Evolutionary conservation across 2,888 invertebrate genomes (phyloP).

Genomic region (Pyrrhosoma nymphula): DNA sequence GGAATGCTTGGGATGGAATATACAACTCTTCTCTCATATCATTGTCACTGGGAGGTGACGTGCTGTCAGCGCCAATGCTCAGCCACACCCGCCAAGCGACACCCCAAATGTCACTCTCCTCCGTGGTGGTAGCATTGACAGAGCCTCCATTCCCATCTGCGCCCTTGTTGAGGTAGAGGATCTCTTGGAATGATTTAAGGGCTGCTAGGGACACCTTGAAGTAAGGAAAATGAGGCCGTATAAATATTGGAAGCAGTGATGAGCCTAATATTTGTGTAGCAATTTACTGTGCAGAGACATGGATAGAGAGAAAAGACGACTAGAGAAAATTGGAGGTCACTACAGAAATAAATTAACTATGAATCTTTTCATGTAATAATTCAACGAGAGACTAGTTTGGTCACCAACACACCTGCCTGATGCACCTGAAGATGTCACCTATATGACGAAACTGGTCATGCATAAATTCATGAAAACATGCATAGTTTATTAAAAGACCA

Average conservation of each 20-base stretch:
- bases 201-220: slow-evolving; percentile 93
- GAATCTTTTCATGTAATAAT: too few relatives aligned
- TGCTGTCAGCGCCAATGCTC: slow-evolving; percentile 90
- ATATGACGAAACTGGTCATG: too few relatives aligned
- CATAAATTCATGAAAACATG: too few relatives aligned
- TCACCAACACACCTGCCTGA: too few relatives aligned
- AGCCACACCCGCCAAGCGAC: slow-evolving; percentile 94
- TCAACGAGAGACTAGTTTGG: too few relatives aligned
- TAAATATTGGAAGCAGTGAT: neutral
- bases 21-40: slow-evolving; percentile 82
- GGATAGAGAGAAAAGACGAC: too few relatives aligned
- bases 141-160: slow-evolving; percentile 74
- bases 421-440: too few relatives aligned
- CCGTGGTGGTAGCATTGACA: slow-evolving; percentile 74
- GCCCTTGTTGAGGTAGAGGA: slow-evolving; percentile 86
- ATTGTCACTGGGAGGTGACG: slow-evolving; percentile 79
- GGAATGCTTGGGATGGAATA: slow-evolving; percentile 94
- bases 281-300: too few relatives aligned
- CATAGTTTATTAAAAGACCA: too few relatives aligned
- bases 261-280: too few relatives aligned
- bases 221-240: neutral
- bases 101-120: slow-evolving; percentile 85
- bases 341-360: too few relatives aligned
- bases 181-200: slow-evolving; percentile 97
- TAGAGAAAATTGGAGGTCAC: too few relatives aligned